phyloP scores from a whole-genome alignment of 2,113 vertebrate species.

The Megaceryle maxima region DNA sequence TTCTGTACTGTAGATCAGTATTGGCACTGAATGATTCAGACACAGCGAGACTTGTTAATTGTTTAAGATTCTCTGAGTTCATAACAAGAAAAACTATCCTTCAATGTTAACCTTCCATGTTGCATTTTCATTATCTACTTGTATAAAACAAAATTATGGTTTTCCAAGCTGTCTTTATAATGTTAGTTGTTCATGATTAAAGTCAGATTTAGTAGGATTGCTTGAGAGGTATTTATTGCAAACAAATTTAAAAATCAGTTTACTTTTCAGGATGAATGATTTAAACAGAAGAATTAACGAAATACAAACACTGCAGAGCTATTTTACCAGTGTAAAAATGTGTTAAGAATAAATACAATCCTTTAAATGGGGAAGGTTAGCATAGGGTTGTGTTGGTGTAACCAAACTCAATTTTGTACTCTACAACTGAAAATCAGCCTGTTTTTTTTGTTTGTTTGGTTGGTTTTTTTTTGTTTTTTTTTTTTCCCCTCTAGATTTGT shows the following conservation, averaged over 20 bases:
- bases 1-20: neutral
- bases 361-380: neutral
- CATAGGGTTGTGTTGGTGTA: neutral
- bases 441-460: no score
- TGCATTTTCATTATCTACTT: slow-evolving; percentile 14
- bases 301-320: neutral
- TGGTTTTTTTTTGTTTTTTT: no score
- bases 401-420: neutral
- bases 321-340: neutral
- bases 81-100: neutral
- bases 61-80: neutral
- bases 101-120: neutral
- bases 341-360: neutral
- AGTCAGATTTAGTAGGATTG: neutral
- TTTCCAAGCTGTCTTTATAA: neutral
- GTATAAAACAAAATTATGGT: neutral
- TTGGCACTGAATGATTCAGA: neutral
- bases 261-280: neutral
- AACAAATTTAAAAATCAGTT: neutral
- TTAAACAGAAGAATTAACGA: neutral
- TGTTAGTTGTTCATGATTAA: neutral
- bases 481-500: neutral
- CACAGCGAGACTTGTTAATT: neutral
- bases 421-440: neutral
- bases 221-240: neutral